These are phyloP conservation scores for Cercocebus atys DNA, from an alignment of 2,113 vertebrate genomes.

Conservation along the genomic window DNA sequence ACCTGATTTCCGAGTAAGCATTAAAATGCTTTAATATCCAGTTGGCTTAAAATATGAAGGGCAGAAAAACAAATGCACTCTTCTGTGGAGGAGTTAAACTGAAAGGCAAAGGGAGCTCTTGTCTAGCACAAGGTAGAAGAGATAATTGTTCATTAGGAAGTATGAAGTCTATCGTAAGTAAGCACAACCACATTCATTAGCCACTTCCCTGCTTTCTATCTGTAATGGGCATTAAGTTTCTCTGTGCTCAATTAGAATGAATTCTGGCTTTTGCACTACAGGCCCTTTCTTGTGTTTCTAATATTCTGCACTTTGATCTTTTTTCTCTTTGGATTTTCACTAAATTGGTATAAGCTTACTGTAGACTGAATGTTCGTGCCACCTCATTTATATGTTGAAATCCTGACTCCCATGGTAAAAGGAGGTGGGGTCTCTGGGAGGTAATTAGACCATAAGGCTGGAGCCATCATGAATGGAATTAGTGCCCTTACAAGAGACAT, in stretches of 20 bases:
- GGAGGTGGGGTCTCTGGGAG: neutral
- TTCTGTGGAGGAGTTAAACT: conserved; percentile 62
- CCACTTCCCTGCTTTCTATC: conserved; percentile 43
- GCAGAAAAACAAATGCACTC: conserved; percentile 56
- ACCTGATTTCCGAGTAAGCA: conserved; percentile 44
- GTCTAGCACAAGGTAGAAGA: neutral
- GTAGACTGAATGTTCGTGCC: neutral
- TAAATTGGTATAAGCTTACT: neutral
- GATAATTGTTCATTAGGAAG: conserved; percentile 70
- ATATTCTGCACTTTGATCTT: conserved; percentile 9
- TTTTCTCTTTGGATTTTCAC: conserved; percentile 44
- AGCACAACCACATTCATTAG: conserved; percentile 59
- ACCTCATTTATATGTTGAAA: neutral
- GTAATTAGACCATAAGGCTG: neutral
- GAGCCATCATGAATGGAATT: neutral
- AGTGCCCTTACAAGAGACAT: neutral
- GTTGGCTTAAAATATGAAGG: conserved; percentile 59
- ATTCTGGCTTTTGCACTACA: conserved; percentile 44
- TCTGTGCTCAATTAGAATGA: conserved; percentile 48
- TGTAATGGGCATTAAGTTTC: conserved; percentile 52
- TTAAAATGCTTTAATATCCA: conserved; percentile 59
- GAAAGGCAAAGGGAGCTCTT: conserved; percentile 47
- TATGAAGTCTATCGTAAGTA: conserved; percentile 38
- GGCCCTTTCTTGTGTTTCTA: conserved; percentile 27
- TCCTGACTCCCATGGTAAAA: neutral